Base-by-base conservation (phyloP, 1,140 invertebrate genomes). In the Drosophila tsacasi region DNA sequence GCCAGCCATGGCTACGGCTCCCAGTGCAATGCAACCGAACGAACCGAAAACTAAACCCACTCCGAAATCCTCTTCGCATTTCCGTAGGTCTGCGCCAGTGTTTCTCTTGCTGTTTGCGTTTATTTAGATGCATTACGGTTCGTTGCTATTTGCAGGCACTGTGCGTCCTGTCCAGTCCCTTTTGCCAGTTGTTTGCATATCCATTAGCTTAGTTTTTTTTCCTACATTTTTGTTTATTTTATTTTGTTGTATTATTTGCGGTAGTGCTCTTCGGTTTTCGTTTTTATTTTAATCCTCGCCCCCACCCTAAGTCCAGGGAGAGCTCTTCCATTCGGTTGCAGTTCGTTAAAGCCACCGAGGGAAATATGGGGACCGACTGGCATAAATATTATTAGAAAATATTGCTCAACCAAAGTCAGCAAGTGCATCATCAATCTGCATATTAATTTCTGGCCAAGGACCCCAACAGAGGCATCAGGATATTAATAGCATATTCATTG, bases 41-140 rank as follows among this genome's bases (percentile, higher is more conserved):
- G 23, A 55, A 64, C 27, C 23, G 23, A 42, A 32, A 69, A 54
- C 66, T 71, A 76, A 77, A 68, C 40, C 61, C 50, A 60, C 27
- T 68, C 37, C 42, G 37, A 76, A 72, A 73, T 73, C 71, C 71
- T 73, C 71, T 73, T 72, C 66, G 66, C 65, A 69, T 72, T 72
- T 73, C 68, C 71, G 71, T 73, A 73, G 71, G 42, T 42, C 37
- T 73, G 54, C 37, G 44, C 44, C 66, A 50, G 68, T 73, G 54
- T 73, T 60, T 72, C 66, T 35, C 42, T 61, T 55, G 57, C 54
- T 69, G 52, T 78, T 67, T 85, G 61, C 81, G 68, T 85, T 85
- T 85, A 86, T 85, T 85, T 76, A 79, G 83, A 85, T 85, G 79
- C 60, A 80, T 80, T 72, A 81, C 75, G 73, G 73, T 69, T 78